These are phyloP conservation scores for Camelus bactrianus DNA, from an alignment of 2,113 vertebrate genomes.

Conservation along the genomic window DNA sequence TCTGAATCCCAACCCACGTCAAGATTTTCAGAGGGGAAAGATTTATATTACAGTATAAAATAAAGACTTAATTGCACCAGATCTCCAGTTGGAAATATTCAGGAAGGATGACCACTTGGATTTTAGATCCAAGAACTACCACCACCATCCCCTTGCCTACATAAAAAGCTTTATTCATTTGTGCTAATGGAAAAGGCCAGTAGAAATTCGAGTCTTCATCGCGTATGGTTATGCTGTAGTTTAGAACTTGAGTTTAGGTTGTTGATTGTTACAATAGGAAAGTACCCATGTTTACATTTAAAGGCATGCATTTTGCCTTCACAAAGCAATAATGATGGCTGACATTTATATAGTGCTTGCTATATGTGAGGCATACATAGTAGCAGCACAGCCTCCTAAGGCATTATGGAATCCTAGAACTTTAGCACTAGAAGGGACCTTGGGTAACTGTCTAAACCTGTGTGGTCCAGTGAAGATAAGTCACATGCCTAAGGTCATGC, in stretches of 20 bases:
- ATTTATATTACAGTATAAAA: neutral
- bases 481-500: neutral
- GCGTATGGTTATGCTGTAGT: neutral
- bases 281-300: neutral
- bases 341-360: neutral
- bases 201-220: neutral
- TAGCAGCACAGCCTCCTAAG: neutral
- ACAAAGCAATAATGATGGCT: neutral
- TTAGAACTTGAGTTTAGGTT: neutral
- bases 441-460: neutral
- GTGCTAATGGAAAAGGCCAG: neutral
- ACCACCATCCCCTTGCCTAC: neutral
- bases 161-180: neutral
- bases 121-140: neutral
- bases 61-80: neutral
- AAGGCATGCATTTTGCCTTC: neutral
- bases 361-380: neutral
- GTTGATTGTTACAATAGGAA: neutral
- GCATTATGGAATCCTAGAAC: neutral
- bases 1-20: neutral
- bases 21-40: neutral
- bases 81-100: neutral
- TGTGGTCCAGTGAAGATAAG: neutral
- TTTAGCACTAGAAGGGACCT: neutral
- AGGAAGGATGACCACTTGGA: neutral